phyloP scores from a whole-genome alignment of 2,888 invertebrate genomes.

The Lasioglossum pauxillum region DNA sequence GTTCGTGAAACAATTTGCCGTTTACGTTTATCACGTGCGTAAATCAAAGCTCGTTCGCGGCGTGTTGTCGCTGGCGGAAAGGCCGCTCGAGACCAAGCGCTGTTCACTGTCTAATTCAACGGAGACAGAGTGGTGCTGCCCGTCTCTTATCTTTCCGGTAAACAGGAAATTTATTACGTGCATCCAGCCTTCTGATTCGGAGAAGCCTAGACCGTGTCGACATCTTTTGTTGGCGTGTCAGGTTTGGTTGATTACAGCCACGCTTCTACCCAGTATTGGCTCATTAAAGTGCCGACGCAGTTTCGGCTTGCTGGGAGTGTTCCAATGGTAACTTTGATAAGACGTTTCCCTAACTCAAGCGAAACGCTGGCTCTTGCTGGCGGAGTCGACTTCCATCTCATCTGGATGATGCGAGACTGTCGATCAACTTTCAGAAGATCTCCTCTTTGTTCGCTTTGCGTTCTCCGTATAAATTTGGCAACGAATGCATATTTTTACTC shows the following conservation, averaged over 20 bases:
- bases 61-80: background rate
- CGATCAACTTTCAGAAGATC: background rate
- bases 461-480: background rate
- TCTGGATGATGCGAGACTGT: conserved; percentile 2
- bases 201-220: conserved; percentile 20
- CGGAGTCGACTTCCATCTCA: conserved; percentile 4
- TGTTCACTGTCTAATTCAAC: conserved; percentile 38
- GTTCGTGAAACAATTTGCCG: conserved; percentile 50
- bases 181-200: conserved; percentile 35
- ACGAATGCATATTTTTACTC: background rate
- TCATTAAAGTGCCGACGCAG: conserved; percentile 56
- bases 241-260: conserved; percentile 35
- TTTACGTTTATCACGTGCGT: conserved; percentile 29
- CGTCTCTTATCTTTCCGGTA: conserved; percentile 49
- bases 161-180: conserved; percentile 50
- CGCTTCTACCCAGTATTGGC: conserved; percentile 41
- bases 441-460: background rate
- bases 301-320: conserved; percentile 37
- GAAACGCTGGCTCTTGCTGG: conserved; percentile 1
- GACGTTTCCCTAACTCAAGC: conserved; percentile 31
- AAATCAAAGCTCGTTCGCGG: conserved; percentile 27
- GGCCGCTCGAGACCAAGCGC: background rate
- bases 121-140: conserved; percentile 9
- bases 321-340: conserved; percentile 53
- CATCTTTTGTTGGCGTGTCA: conserved; percentile 32